Evolutionary conservation across 2,888 invertebrate species (phyloP).

Genomic region (Platerodrilus igneus): DNA sequence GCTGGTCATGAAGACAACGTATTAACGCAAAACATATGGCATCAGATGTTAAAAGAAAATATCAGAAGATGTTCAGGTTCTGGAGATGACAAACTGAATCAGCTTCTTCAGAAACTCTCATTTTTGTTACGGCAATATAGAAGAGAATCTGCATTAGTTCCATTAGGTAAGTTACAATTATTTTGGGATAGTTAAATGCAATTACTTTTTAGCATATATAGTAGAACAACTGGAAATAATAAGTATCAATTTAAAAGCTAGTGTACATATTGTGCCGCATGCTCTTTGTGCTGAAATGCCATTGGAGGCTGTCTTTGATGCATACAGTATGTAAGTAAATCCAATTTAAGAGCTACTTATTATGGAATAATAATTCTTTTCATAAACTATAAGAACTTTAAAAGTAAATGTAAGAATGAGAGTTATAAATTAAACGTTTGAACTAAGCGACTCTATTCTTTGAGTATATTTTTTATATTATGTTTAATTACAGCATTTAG

Average conservation of each 20-base stretch:
- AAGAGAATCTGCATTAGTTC: slow-evolving; percentile 82
- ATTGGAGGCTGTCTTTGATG: slow-evolving; percentile 13
- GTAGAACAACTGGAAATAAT: slow-evolving; percentile 73
- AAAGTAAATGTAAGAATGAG: no score
- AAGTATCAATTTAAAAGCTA: slow-evolving; percentile 67
- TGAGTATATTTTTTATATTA: no score
- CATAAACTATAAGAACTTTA: no score
- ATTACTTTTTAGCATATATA: slow-evolving; percentile 61
- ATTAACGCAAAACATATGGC: slow-evolving; percentile 88
- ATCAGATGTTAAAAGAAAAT: slow-evolving; percentile 68
- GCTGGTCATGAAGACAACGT: slow-evolving; percentile 87
- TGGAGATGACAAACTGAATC: slow-evolving; percentile 59
- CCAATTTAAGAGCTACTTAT: no score
- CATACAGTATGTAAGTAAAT: slow-evolving; percentile 18
- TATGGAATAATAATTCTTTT: no score
- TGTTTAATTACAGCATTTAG: no score
- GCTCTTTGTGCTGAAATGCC: slow-evolving; percentile 57
- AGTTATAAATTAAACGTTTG: no score
- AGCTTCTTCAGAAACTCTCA: slow-evolving; percentile 72
- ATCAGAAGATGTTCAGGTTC: slow-evolving; percentile 48
- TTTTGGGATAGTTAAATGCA: neutral
- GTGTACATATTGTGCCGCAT: slow-evolving; percentile 70
- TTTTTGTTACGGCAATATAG: slow-evolving; percentile 73
- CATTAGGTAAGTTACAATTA: slow-evolving; percentile 60
- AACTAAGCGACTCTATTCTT: no score